Percentiles rank a stretch among this genome's conserved stretches.
phyloP scores from a whole-genome alignment of 2,797 vertebrate species.

The Taeniopygia guttata region DNA sequence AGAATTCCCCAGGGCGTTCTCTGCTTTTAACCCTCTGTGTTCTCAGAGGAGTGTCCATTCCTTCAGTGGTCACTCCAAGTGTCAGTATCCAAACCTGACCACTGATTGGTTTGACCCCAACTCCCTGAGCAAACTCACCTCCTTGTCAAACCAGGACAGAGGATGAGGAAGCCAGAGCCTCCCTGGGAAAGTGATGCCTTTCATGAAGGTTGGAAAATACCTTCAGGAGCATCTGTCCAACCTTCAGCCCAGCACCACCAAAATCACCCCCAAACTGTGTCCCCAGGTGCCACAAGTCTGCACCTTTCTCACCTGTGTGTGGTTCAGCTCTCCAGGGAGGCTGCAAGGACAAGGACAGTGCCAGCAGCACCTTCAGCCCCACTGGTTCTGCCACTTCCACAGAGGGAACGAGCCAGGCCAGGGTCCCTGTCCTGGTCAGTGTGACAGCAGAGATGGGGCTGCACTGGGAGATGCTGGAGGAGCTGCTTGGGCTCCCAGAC shows the following conservation, averaged over 20 bases:
- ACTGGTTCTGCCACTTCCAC: background rate
- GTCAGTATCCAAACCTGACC: no score
- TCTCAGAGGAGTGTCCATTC: no score
- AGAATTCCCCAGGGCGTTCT: no score
- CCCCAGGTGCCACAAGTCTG: background rate
- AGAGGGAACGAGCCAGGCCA: rapidly evolving
- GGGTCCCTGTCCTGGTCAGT: background rate
- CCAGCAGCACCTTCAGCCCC: background rate
- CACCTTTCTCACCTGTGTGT: background rate
- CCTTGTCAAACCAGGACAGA: no score
- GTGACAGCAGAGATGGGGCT: background rate
- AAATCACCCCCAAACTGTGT: rapidly evolving
- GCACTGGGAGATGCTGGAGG: background rate
- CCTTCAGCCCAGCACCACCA: background rate
- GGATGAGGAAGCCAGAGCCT: background rate
- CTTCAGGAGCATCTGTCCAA: background rate
- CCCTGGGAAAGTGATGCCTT: background rate
- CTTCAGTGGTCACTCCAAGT: no score
- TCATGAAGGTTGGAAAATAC: background rate
- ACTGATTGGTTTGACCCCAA: no score
- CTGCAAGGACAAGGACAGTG: background rate
- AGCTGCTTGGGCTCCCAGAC: background rate
- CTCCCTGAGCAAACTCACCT: no score
- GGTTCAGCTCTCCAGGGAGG: background rate
- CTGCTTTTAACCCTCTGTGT: no score